Evolutionary conservation across 2,113 vertebrate species (phyloP), one percentile per base, ranked within the genome.

Genomic region (Psittacara wagleri): DNA sequence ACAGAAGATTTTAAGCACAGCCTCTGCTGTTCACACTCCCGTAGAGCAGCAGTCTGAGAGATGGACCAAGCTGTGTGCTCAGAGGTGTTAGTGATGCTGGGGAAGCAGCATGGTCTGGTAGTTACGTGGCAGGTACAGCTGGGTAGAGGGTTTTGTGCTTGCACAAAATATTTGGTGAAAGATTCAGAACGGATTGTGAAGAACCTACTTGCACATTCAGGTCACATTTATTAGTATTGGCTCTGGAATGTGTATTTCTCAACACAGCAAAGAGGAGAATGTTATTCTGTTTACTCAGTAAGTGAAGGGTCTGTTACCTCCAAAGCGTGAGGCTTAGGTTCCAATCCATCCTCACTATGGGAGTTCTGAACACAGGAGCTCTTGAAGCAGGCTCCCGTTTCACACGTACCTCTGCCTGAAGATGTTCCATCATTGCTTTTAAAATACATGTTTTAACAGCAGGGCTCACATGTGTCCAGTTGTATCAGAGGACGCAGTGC

Each of bases 21-120:
- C 1, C 41, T 49, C 41, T 7, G 19, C 39, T 27, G 44, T 49
- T 63, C 11, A 6, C 14, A 3, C n/a, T 35, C 16, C 24, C 13
- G 16, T 7, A 3, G 52, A 20, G 10, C 4, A 10, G 24, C 25
- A 25, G 13, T 12, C 35, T 43, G 83, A 67, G 37, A 10, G 29
- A 3, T 2, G 5, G 46, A 31, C 9, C 27, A 17, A 22, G 73
- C 57, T 19, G 11, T 1, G 28, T 9, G 28, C 7, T n/a, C n/a
- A 15, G 57, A 43, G 57, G 49, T 33, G 49, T 10, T 6, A 22
- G 41, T 1, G 4, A 9, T 35, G 61, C 27, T 48, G 8, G 18
- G 2, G 33, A 31, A 33, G 51, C 37, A 29, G 54, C 15, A 2
- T 1, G 4, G 17, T 17, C 61, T 31, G 37, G 1, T 28, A 1